Base-by-base conservation (phyloP, 2,888 invertebrate species). In the Apomyelois bistriatella region DNA sequence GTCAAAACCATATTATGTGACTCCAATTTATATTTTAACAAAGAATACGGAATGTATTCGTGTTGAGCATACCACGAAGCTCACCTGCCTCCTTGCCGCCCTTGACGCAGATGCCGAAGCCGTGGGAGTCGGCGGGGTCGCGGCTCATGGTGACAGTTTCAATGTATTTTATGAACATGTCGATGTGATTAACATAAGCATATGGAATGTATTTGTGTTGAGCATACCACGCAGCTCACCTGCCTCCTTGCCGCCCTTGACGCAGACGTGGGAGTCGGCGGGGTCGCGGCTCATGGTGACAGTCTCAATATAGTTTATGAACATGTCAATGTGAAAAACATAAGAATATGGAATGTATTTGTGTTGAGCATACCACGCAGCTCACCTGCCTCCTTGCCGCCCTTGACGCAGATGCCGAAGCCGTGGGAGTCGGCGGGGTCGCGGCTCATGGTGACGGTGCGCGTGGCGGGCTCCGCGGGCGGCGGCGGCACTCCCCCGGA, bases 51-150 rank as follows among this genome's bases (percentile, higher is more conserved):
- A 2, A 16, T 43, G 43, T n/a, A n/a, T n/a, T n/a, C n/a, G n/a
- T n/a, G n/a, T n/a, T 43, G 49, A 51, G 51, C 51, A 36, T 51
- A 51, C 51, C 51, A 36, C 51, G 36, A 51, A 36, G 51, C 79
- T 77, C 79, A 96, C 96, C 96, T 82, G 96, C 94, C 84, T 96
- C 96, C 89, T 96, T 96, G 66, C 96, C 96, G 73, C 96, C 96
- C 87, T 97, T 97, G 78, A 97, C 96, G 91, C 96, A 97, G 75
- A 97, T 96, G 58, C 96, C 96, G 87, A 96, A 97, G 57, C 96
- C 96, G 79, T 96, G 96, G 43, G 93, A 93, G 66, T 94, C 94
- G 76, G 95, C 95, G 58, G 95, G 94, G 76, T 96, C 96, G 60
- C 96, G 91, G 68, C 95, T 94, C 96, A 96, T 96, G 82, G 94